phyloP scores from a whole-genome alignment of 2,797 vertebrate genomes.

The Leptodactylus fallax region DNA sequence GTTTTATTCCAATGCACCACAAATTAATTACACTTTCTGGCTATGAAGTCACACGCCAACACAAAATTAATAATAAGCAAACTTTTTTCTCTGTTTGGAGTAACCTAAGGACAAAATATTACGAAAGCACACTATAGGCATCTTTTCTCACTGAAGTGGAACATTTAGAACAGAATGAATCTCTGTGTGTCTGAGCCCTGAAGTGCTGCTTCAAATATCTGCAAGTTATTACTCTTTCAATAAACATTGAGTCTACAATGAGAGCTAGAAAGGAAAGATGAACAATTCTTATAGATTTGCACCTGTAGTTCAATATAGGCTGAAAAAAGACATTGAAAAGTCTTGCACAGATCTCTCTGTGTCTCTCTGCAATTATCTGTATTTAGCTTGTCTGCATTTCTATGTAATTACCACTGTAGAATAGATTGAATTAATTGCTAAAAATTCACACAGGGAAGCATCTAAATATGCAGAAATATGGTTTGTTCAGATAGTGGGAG shows the following conservation, averaged over 20 bases:
- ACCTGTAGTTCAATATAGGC: conserved; percentile 46
- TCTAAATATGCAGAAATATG: not conserved
- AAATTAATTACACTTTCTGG: conserved; percentile 43
- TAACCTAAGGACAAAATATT: conserved; percentile 34
- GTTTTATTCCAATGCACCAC: conserved; percentile 22
- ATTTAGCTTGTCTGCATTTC: conserved; percentile 26
- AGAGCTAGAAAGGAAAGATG: conserved; percentile 23
- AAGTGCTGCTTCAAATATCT: conserved; percentile 50
- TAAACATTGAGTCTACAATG: conserved; percentile 35
- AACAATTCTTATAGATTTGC: conserved; percentile 48
- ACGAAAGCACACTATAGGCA: conserved; percentile 18
- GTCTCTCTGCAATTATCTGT: conserved; percentile 44
- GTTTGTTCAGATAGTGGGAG: conserved; percentile 9
- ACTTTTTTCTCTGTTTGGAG: not conserved
- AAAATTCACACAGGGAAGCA: not conserved
- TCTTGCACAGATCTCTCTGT: conserved; percentile 17
- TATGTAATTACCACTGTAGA: conserved; percentile 15
- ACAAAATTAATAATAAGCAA: conserved; percentile 1
- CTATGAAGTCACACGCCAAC: not conserved
- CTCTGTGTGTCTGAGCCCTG: conserved; percentile 12
- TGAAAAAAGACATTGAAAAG: conserved; percentile 27
- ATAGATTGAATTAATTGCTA: conserved; percentile 50
- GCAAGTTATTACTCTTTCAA: conserved; percentile 51
- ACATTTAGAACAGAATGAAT: conserved; percentile 42
- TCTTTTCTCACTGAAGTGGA: conserved; percentile 35